Evolutionary conservation across 2,797 vertebrate species (phyloP).

Genomic region (Remorina albescens): DNA sequence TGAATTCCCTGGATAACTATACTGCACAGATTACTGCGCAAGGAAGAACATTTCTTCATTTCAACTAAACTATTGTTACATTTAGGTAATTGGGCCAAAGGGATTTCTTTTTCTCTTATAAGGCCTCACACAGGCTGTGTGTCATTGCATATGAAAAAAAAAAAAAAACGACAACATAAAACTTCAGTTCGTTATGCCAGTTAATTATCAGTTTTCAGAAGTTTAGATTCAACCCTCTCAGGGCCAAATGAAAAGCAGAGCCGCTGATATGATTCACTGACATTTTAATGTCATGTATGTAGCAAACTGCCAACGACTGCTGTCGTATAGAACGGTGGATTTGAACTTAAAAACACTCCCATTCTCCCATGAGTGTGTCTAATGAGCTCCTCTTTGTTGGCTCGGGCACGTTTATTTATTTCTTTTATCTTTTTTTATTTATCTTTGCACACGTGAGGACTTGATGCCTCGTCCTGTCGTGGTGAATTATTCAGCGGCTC

Average conservation of each 20-base stretch:
- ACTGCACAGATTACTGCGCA: constrained; percentile 9
- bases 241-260: background rate
- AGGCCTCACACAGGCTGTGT: background rate
- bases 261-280: background rate
- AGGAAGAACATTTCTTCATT: background rate
- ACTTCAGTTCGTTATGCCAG: background rate
- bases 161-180: background rate
- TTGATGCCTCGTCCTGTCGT: too few relatives aligned
- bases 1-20: background rate
- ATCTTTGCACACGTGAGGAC: constrained; percentile 13
- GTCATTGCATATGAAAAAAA: background rate
- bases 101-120: constrained; percentile 11
- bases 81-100: constrained; percentile 4
- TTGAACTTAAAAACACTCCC: background rate
- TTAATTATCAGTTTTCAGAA: constrained; percentile 21
- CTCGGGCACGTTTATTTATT: background rate
- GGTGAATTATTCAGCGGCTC: constrained; percentile 40
- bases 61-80: background rate
- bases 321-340: background rate
- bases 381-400: background rate
- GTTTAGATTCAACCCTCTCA: background rate
- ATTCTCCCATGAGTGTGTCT: background rate
- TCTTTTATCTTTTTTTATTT: too few relatives aligned
- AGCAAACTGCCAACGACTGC: background rate
- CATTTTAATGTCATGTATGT: constrained; percentile 10